Conservation (phyloP, 2,113 vertebrate species). For the Corydoras maculifer region DNA sequence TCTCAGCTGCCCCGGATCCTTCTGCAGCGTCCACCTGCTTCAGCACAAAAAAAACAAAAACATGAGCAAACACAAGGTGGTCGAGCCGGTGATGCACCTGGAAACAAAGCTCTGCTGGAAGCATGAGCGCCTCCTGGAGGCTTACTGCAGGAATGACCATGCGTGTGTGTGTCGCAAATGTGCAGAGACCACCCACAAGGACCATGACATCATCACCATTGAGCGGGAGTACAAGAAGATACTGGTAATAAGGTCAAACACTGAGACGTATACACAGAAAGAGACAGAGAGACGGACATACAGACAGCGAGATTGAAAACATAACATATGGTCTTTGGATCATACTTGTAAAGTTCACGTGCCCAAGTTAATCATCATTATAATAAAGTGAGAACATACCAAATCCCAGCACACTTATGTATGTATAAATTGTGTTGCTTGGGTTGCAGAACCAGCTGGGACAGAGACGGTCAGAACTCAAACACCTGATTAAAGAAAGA, state of each 20-base stretch:
- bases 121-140: constrained; percentile 72
- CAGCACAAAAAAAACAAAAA: constrained; percentile 66
- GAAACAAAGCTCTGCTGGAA: constrained; percentile 68
- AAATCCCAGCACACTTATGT: too few species aligned
- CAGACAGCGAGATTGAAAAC: too few species aligned
- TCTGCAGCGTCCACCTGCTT: constrained; percentile 66
- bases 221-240: constrained; percentile 71
- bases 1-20: constrained; percentile 67
- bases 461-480: constrained; percentile 63
- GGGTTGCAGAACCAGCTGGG: constrained; percentile 53
- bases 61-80: constrained; percentile 62
- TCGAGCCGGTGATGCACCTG: constrained; percentile 67
- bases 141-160: constrained; percentile 76
- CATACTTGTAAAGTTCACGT: too few species aligned
- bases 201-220: constrained; percentile 63
- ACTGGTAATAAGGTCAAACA: constrained; percentile 57
- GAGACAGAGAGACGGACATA: too few species aligned
- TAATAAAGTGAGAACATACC: too few species aligned
- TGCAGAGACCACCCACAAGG: constrained; percentile 60
- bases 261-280: too few species aligned
- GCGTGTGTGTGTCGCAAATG: constrained; percentile 73
- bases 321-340: too few species aligned
- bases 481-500: constrained; percentile 68
- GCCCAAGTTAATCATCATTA: too few species aligned
- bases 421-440: neutral